Evolutionary conservation across 2,888 invertebrate genomes (phyloP).

Genomic region (Elegia similella): DNA sequence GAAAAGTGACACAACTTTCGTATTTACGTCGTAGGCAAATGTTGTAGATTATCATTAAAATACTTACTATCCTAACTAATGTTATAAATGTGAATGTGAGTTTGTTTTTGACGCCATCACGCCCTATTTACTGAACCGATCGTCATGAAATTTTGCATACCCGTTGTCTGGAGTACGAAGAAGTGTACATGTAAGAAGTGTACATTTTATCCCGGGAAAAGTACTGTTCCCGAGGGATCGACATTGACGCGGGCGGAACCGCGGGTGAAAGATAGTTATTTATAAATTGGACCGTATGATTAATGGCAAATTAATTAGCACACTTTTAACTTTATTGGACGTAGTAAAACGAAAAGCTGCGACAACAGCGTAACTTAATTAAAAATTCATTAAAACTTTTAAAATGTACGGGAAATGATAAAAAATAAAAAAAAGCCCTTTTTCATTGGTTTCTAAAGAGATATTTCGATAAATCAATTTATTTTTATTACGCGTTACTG

Average conservation of each 20-base stretch:
- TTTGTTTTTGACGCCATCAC: too few species aligned
- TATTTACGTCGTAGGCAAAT: not conserved
- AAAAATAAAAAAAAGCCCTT: not conserved
- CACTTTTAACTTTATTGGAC: not conserved
- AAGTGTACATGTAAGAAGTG: too few species aligned
- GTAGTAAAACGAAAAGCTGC: not conserved
- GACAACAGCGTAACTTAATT: not conserved
- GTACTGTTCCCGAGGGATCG: too few species aligned
- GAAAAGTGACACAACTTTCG: too few species aligned
- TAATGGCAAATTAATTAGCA: not conserved
- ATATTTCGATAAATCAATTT: not conserved
- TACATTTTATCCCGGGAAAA: too few species aligned
- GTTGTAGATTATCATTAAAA: not conserved
- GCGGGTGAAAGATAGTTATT: too few species aligned
- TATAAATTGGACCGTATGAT: not conserved
- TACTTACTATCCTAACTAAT: too few species aligned
- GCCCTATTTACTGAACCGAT: too few species aligned
- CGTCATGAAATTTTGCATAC: too few species aligned
- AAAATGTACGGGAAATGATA: conserved; percentile 6
- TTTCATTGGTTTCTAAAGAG: not conserved
- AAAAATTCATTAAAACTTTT: conserved; percentile 13
- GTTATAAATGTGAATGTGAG: too few species aligned
- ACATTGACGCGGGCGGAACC: too few species aligned
- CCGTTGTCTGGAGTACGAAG: too few species aligned
- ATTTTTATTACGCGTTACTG: not conserved